Evolutionary conservation across 2,797 vertebrate species (phyloP).

Genomic region (Chelidonichthys spinosus): DNA sequence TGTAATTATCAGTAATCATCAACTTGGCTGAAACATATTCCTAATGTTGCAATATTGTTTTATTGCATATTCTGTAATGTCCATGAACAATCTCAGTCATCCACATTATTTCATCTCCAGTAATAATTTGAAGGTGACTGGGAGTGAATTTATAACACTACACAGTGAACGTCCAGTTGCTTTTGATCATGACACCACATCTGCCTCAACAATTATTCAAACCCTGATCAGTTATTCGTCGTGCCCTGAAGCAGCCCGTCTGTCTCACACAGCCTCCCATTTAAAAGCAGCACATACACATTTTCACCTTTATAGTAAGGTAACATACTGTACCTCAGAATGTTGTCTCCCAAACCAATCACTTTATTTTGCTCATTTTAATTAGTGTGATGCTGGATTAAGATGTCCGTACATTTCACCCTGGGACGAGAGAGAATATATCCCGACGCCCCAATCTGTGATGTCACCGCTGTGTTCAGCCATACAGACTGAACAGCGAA

Average conservation of each 20-base stretch:
- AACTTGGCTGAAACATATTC: not conserved
- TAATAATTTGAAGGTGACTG: not conserved
- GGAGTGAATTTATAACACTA: not conserved
- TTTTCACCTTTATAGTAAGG: not conserved
- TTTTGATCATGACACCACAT: constrained; percentile 1
- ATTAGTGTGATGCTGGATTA: not conserved
- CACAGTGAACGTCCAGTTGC: not conserved
- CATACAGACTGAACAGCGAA: constrained; percentile 32
- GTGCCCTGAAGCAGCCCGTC: not conserved
- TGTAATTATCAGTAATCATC: not conserved
- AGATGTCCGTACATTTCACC: not conserved
- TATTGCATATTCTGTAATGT: not conserved
- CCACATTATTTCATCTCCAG: not conserved
- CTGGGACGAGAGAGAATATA: constrained; percentile 30
- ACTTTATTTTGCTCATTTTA: constrained; percentile 19
- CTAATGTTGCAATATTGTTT: not conserved
- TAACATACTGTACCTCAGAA: not conserved
- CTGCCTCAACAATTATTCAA: constrained; percentile 9
- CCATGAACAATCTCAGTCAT: not conserved
- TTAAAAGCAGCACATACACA: not conserved
- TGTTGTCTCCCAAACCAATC: not conserved
- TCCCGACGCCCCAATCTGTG: constrained; percentile 54
- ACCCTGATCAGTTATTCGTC: not conserved
- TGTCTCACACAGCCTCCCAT: not conserved
- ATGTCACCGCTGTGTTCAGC: constrained; percentile 53